Evolutionary conservation across 2,113 vertebrate species (phyloP).

Genomic region (Polyodon spathula): DNA sequence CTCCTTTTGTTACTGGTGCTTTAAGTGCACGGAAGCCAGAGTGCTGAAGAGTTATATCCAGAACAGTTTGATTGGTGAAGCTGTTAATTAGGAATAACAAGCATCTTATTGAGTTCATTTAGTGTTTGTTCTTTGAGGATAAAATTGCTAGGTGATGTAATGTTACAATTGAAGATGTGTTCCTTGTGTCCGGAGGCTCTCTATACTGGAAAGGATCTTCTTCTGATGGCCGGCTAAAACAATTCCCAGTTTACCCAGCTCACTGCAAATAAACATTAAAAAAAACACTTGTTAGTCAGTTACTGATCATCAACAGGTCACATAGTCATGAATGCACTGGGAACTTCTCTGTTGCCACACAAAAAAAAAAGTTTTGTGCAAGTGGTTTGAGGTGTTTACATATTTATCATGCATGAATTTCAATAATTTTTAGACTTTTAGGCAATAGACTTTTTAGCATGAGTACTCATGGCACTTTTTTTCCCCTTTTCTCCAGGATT

Average conservation of each 20-base stretch:
- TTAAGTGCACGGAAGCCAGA: slow-evolving; percentile 33
- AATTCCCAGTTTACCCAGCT: slow-evolving; percentile 61
- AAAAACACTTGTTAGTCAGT: too few species aligned
- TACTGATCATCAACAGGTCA: too few species aligned
- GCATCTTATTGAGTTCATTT: slow-evolving; percentile 2
- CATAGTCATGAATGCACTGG: too few species aligned
- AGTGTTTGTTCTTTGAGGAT: slow-evolving; percentile 17
- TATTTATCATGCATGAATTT: too few species aligned
- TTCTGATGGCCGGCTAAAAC: slow-evolving; percentile 62
- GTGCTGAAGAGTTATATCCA: slow-evolving; percentile 29
- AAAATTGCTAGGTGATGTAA: slow-evolving; percentile 1
- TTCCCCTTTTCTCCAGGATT: too few species aligned
- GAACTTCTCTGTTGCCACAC: too few species aligned
- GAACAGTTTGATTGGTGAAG: slow-evolving; percentile 31
- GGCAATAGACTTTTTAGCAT: too few species aligned
- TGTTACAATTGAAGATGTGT: slow-evolving; percentile 67
- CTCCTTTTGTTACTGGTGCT: slow-evolving; percentile 28
- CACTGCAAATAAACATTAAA: slow-evolving; percentile 32
- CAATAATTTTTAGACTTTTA: too few species aligned
- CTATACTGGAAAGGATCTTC: slow-evolving; percentile 60
- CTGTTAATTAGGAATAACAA: slow-evolving; percentile 31
- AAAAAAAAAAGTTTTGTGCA: too few species aligned
- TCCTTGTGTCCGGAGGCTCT: slow-evolving; percentile 60
- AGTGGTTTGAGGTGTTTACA: too few species aligned
- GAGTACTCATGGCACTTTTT: too few species aligned